Evolutionary conservation across 2,888 invertebrate genomes (phyloP), one percentile per base, ranked within the genome.

Genomic region (Prosapia bicincta): DNA sequence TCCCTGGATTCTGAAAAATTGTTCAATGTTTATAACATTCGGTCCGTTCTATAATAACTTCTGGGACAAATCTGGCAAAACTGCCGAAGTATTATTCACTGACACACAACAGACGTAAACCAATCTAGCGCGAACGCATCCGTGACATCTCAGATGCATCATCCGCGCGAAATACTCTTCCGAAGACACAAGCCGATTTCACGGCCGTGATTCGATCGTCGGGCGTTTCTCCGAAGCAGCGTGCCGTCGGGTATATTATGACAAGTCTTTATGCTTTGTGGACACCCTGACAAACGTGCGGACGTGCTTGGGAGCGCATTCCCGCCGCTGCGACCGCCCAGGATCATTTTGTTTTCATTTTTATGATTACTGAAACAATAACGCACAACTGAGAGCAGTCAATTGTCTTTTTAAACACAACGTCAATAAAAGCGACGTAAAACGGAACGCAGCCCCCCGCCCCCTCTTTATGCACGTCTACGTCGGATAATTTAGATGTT

Each of bases 341-440:
- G 75, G 70, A 66, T 76, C 76, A 76, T 76, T 76, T 71, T 66
- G 71, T 76, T 76, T 66, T 32, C 74, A 67, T 76, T 76, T 76
- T 76, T 76, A 76, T 72, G 76, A 76, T 73, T 76, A 76, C 74
- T 76, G 76, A 71, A 76, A 74, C 71, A 76, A 73, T 70, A 70
- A 54, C 54, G 54, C 20, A 54, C 54, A 54, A 20, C 54, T 54
- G 43, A 30, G 72, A 67, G 66, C 72, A 74, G 74, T 74, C 76
- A 74, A 74, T 74, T 76, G 76, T 76, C 76, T 74, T 74, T 74
- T 74, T 74, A 74, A 69, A 15, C 69, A 54, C 32, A 30, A 43
- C 38, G 74, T 65, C 74, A 74, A 74, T 74, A 74, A 74, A 74
- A 74, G 54, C 69, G 65, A 69, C 68, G 54, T 54, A 54, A 54